A percentile compares a stretch with the other conserved stretches of the same genome.
Evolutionary conservation across 1,140 invertebrate species (phyloP).

Genomic region (Aphidius ervi): DNA sequence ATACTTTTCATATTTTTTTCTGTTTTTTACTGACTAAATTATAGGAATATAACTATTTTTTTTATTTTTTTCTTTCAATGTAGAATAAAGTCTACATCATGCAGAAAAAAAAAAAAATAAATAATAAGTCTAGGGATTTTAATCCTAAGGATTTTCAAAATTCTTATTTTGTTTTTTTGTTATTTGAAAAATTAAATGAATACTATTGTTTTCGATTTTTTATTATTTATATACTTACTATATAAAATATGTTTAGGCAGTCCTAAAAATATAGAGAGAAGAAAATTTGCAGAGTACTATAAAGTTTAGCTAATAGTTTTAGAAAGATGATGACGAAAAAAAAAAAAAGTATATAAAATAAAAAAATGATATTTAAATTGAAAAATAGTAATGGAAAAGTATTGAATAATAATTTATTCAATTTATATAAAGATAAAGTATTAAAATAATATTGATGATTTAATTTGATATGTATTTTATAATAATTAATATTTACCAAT

Average conservation of each 20-base stretch:
- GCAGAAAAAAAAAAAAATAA: slow-evolving; percentile 4
- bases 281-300: slow-evolving; percentile 31
- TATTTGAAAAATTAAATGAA: too few relatives aligned
- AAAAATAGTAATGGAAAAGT: not conserved
- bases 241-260: slow-evolving; percentile 50
- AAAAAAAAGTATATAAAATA: slow-evolving; percentile 7
- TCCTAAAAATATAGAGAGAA: slow-evolving; percentile 47
- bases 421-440: not conserved
- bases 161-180: too few relatives aligned
- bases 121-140: not conserved
- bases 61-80: not conserved
- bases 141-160: too few relatives aligned
- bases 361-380: not conserved
- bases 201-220: not conserved
- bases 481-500: slow-evolving; percentile 52
- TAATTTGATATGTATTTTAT: not conserved
- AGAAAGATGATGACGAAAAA: slow-evolving; percentile 10
- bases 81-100: slow-evolving; percentile 11
- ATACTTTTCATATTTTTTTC: not conserved
- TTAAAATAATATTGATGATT: not conserved
- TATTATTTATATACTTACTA: slow-evolving; percentile 41
- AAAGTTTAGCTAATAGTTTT: slow-evolving; percentile 13
- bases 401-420: not conserved
- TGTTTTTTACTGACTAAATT: not conserved
- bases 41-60: not conserved